Evolutionary conservation across 2,888 invertebrate genomes (phyloP).

Genomic region (Minunthozetes semirufus): DNA sequence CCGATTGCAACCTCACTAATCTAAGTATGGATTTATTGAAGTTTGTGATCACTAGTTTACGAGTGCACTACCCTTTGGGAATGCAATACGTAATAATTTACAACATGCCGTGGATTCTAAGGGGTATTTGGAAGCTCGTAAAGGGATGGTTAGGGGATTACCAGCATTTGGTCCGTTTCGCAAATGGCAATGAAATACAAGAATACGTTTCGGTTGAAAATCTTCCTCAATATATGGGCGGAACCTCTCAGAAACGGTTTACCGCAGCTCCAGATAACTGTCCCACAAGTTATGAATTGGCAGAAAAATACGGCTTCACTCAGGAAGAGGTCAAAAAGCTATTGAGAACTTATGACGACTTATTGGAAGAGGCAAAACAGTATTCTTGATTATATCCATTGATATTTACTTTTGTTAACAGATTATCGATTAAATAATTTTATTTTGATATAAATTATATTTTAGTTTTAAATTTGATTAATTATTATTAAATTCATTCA

Average conservation of each 20-base stretch:
- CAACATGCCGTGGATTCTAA: slow-evolving; percentile 10
- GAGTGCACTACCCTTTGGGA: background rate
- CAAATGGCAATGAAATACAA: background rate
- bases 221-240: slow-evolving; percentile 24
- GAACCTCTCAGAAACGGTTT: background rate
- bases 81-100: slow-evolving; percentile 1
- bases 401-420: background rate
- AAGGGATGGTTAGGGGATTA: slow-evolving; percentile 25
- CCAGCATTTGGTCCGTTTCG: background rate
- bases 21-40: slow-evolving; percentile 12
- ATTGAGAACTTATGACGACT: slow-evolving; percentile 13
- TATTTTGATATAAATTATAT: no score
- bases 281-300: slow-evolving; percentile 21
- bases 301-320: background rate
- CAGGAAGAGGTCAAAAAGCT: background rate
- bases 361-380: background rate
- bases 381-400: background rate
- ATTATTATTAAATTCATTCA: no score
- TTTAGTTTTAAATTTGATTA: no score
- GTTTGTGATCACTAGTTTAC: background rate
- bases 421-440: background rate
- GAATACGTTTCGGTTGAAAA: background rate
- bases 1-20: slow-evolving; percentile 9
- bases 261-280: background rate
- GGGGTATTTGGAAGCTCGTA: slow-evolving; percentile 20